Conservation (phyloP, 2,797 vertebrate genomes). For the Microctenopoma stevenorrisi region DNA sequence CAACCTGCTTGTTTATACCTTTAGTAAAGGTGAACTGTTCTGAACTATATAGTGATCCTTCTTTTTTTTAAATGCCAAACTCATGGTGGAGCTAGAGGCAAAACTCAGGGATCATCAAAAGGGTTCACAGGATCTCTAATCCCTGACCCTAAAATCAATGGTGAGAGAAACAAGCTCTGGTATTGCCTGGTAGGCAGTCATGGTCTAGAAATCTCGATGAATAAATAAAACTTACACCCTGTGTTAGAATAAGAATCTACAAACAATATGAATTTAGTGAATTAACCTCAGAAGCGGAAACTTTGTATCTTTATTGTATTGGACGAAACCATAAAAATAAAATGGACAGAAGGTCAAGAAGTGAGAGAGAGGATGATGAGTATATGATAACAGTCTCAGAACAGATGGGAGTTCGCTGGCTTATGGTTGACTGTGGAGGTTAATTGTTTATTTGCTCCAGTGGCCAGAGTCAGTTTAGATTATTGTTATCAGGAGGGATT, state of each 20-base stretch:
- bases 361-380: conserved; percentile 45
- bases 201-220: no score
- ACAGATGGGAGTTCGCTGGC: conserved; percentile 65
- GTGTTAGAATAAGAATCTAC: neutral
- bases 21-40: no score
- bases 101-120: no score
- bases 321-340: conserved; percentile 26
- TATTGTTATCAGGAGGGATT: conserved; percentile 74
- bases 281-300: conserved; percentile 8
- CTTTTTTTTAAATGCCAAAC: no score
- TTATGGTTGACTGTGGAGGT: conserved; percentile 70
- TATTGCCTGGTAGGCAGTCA: no score
- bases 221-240: no score
- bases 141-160: no score
- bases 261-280: conserved; percentile 12
- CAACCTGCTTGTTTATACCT: no score
- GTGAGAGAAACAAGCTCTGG: no score
- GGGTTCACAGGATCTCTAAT: no score
- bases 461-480: conserved; percentile 73
- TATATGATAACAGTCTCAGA: conserved; percentile 61
- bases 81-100: no score
- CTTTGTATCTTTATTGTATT: conserved; percentile 15
- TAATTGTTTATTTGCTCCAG: conserved; percentile 82
- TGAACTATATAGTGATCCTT: no score
- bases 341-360: conserved; percentile 39